These are phyloP conservation scores for Rousettus madagascariensis DNA, from an alignment of 2,797 vertebrate species.

Conservation along the genomic window DNA sequence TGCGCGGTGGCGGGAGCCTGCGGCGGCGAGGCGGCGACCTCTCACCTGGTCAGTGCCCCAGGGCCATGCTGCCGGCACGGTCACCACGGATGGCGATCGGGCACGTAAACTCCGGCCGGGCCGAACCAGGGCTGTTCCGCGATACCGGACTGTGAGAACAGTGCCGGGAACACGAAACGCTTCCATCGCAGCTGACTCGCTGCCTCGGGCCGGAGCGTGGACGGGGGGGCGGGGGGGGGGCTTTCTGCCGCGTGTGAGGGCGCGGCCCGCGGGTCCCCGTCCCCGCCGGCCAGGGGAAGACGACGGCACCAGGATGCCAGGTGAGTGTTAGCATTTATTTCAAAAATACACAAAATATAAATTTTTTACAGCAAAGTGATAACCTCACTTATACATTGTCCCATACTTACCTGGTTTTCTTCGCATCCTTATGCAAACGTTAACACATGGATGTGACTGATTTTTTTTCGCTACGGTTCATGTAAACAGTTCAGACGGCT, in stretches of 20 bases:
- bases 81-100: neutral
- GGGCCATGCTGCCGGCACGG: neutral
- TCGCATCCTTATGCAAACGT: constrained; percentile 60
- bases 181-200: neutral
- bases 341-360: constrained; percentile 84
- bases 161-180: neutral
- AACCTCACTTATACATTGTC: constrained; percentile 72
- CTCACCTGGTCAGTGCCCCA: neutral
- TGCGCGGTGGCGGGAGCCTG: neutral
- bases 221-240: neutral
- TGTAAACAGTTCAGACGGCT: constrained; percentile 68
- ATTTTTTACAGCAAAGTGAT: constrained; percentile 77
- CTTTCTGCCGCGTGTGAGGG: neutral
- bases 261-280: neutral
- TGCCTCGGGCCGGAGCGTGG: neutral
- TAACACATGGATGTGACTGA: constrained; percentile 52
- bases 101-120: neutral
- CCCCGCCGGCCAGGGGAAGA: constrained; percentile 12
- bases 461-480: constrained; percentile 60
- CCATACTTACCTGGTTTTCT: constrained; percentile 78
- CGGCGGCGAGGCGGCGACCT: too few species aligned
- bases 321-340: constrained; percentile 81
- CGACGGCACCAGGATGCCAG: constrained; percentile 21
- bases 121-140: neutral
- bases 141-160: constrained; percentile 10